Evolutionary conservation across 1,140 invertebrate genomes (phyloP), one percentile per base, ranked within the genome.

Genomic region (Bombus waltoni): DNA sequence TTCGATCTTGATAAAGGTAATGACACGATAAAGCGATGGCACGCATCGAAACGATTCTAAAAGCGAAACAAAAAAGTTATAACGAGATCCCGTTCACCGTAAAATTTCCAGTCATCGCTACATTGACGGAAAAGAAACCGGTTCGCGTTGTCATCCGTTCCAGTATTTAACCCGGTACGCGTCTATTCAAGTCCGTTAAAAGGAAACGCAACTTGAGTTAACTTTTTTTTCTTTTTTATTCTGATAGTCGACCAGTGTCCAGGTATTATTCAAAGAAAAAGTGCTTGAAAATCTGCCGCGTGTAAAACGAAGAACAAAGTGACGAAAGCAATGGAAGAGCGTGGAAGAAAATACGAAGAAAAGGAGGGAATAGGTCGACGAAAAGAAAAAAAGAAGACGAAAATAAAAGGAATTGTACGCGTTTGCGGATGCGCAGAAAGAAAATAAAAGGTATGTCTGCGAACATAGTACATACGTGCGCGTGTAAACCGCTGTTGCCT

Each of bases 181-280:
- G 57, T 59, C 32, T 42, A 44, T 62, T 81, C 68, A 18, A 3
- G 44, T n/a, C 2, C 25, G 13, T 38, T 40, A 44, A 40, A 80
- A 80, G 28, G 35, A 57, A 42, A 59, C 10, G 47, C 68, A 40
- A 3, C 32, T 32, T 25, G 32, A n/a, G 22, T 68, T 53, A 38
- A 8, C 18, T 10, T 53, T 81, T 71, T 25, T 44, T 71, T 28
- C 6, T 18, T 10, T 57, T 59, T 59, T 15, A 47, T 15, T 11
- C 28, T 28, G 11, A 28, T 28, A 22, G 44, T 44, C 22, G 4
- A 22, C 32, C 35, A 8, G 10, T 68, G 66, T 70, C 28, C 35
- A 28, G 47, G 25, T 57, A 72, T 81, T 72, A 59, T 71, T 71
- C 47, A 13, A 22, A 22, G 28, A 28, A 81, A 57, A 72, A 59